Percentiles rank a stretch among this genome's conserved stretches.
These are phyloP conservation scores for Calephelis nemesis DNA, from an alignment of 1,140 invertebrate genomes.

Conservation along the genomic window DNA sequence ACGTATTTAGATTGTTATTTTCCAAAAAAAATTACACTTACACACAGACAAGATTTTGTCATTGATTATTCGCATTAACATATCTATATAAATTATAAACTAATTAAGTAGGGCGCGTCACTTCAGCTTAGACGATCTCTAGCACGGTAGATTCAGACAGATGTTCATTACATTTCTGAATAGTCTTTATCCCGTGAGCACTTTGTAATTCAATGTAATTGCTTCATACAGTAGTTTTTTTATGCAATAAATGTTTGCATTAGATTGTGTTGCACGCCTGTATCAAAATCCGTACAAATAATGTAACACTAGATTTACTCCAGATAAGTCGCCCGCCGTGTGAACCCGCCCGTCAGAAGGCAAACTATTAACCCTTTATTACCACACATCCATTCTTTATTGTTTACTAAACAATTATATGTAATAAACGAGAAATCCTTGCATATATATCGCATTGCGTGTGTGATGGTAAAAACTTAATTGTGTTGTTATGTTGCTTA, in stretches of 20 bases:
- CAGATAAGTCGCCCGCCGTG: conserved; percentile 37
- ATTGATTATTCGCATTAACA: too few species aligned
- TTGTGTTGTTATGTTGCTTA: conserved; percentile 1
- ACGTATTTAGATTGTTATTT: too few species aligned
- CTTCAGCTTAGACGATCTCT: too few species aligned
- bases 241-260: conserved; percentile 18
- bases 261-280: conserved; percentile 29
- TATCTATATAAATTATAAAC: too few species aligned
- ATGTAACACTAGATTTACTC: conserved; percentile 36
- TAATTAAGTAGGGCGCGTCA: too few species aligned
- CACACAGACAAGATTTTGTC: too few species aligned
- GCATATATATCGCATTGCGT: conserved; percentile 26
- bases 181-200: conserved; percentile 20
- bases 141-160: background rate
- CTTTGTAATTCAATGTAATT: conserved; percentile 17
- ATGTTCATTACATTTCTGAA: conserved; percentile 3
- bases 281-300: conserved; percentile 41
- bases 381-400: conserved; percentile 38
- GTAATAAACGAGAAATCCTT: conserved; percentile 24
- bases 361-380: conserved; percentile 34
- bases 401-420: conserved; percentile 34
- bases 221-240: conserved; percentile 2
- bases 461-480: background rate
- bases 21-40: too few species aligned
- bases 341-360: conserved; percentile 31